Conservation (phyloP, 2,113 vertebrate species). For the Mustelus asterias region DNA sequence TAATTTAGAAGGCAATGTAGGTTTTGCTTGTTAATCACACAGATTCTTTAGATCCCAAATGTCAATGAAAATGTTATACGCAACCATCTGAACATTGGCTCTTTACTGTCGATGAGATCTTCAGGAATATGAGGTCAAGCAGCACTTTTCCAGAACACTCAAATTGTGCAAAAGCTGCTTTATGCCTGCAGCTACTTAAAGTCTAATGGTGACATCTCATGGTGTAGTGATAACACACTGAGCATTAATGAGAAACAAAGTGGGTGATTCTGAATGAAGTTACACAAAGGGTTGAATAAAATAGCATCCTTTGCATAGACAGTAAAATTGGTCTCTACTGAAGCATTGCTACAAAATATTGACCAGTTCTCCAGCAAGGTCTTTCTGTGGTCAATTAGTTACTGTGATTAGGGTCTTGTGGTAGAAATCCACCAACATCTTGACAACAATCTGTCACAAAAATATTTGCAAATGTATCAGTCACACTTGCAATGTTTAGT, state of each 20-base stretch:
- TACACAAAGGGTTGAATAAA: background rate
- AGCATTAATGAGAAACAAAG: background rate
- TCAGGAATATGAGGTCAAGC: background rate
- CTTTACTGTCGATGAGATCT: background rate
- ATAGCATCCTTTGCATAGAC: background rate
- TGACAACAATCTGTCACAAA: background rate
- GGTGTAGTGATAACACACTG: background rate
- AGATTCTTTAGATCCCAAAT: background rate
- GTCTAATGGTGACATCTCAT: background rate
- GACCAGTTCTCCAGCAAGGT: background rate
- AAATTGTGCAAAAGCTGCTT: background rate
- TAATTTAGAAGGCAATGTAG: background rate
- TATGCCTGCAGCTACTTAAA: background rate
- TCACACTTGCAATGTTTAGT: background rate
- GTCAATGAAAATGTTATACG: no score
- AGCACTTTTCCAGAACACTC: background rate
- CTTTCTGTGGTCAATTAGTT: background rate
- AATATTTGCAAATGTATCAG: background rate
- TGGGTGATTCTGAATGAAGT: background rate
- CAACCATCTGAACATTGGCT: background rate
- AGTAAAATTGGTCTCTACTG: background rate
- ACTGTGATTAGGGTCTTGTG: background rate
- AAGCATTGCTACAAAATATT: background rate
- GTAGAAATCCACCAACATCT: no score
- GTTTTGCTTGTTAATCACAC: background rate